Percentiles rank a stretch among this genome's conserved stretches.
Conservation (phyloP, 2,797 vertebrate genomes). For the Xenentodon cancila region DNA sequence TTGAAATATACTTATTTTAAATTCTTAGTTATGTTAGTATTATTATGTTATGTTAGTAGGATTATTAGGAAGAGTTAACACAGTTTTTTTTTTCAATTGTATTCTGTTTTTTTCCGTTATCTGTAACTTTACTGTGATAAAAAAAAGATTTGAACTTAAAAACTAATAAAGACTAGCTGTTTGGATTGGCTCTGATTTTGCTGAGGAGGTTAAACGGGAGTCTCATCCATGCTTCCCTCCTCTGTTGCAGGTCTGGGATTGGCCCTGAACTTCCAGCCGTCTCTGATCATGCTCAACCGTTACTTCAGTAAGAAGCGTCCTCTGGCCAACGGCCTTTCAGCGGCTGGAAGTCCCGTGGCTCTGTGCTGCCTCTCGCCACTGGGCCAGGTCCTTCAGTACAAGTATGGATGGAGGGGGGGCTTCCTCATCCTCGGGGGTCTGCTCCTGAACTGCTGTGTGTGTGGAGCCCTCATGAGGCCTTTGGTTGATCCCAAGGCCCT, state of each 20-base stretch:
- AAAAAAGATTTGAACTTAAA: too few species aligned
- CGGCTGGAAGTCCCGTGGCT: slow-evolving; percentile 94
- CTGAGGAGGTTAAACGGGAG: too few species aligned
- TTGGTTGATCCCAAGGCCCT: slow-evolving; percentile 74
- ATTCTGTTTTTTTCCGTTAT: too few species aligned
- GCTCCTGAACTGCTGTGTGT: slow-evolving; percentile 95
- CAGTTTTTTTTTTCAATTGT: too few species aligned
- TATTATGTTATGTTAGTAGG: too few species aligned
- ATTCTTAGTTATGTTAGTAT: too few species aligned
- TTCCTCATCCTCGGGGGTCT: slow-evolving; percentile 94
- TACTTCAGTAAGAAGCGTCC: slow-evolving; percentile 93
- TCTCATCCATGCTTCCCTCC: too few species aligned
- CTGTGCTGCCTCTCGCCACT: slow-evolving; percentile 92
- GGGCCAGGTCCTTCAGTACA: slow-evolving; percentile 89
- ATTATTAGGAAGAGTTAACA: too few species aligned
- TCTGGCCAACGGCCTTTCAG: slow-evolving; percentile 92
- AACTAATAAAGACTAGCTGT: too few species aligned
- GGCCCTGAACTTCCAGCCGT: slow-evolving; percentile 96
- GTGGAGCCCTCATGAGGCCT: slow-evolving; percentile 93
- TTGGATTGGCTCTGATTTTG: too few species aligned
- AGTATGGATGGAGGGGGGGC: slow-evolving; percentile 93
- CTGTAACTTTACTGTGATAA: too few species aligned
- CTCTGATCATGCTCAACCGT: slow-evolving; percentile 95
- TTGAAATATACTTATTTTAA: too few species aligned
- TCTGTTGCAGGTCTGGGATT: slow-evolving; percentile 88